Percentiles rank a stretch among this genome's conserved stretches.
Conservation (phyloP, 2,888 invertebrate genomes). For the Scrobipalpa costella region DNA sequence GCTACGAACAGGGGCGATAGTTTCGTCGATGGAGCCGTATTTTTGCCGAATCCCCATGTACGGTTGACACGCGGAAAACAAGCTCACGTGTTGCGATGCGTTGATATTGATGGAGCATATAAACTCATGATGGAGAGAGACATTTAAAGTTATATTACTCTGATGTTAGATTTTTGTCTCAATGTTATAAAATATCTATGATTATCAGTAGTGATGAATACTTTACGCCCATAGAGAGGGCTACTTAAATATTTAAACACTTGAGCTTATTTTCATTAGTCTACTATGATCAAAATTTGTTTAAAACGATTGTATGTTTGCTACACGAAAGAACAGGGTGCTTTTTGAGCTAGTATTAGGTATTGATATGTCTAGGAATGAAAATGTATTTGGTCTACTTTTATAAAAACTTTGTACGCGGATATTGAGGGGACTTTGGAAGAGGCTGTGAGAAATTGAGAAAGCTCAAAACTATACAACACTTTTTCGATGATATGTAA, state of each 20-base stretch:
- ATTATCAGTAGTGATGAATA: neutral
- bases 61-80: conserved; percentile 48
- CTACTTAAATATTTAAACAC: neutral
- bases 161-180: conserved; percentile 18
- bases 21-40: conserved; percentile 73
- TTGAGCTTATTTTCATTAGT: conserved; percentile 23
- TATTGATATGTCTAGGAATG: conserved; percentile 9
- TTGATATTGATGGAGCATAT: conserved; percentile 59
- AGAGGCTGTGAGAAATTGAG: conserved; percentile 32
- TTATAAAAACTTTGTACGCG: neutral
- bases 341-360: conserved; percentile 11
- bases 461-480: conserved; percentile 25
- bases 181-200: conserved; percentile 3
- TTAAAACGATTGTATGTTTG: neutral
- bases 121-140: conserved; percentile 53
- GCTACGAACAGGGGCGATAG: conserved; percentile 67
- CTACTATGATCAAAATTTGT: neutral
- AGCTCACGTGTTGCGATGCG: conserved; percentile 54
- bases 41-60: conserved; percentile 62
- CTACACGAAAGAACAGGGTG: conserved; percentile 14
- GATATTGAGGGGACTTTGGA: conserved; percentile 16
- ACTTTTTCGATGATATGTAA: conserved; percentile 9
- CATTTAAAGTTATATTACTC: neutral
- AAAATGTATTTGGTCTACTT: neutral
- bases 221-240: neutral